Percentiles rank a stretch among this genome's conserved stretches.
phyloP scores from a whole-genome alignment of 2,888 invertebrate species.

The Xylota segnis region DNA sequence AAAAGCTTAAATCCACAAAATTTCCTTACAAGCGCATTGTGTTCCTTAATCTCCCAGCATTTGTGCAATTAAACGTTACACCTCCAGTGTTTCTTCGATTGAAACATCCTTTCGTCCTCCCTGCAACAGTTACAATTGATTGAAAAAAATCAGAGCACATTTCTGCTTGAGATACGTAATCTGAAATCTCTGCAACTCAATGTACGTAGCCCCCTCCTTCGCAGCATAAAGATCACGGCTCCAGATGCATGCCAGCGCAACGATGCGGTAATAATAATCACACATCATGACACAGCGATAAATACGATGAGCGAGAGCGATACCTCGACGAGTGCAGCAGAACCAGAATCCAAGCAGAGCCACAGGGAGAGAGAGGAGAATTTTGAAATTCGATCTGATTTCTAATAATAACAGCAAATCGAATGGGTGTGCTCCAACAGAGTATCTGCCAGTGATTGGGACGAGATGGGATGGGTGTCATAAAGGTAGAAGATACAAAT shows the following conservation, averaged over 20 bases:
- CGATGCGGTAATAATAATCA: constrained; percentile 70
- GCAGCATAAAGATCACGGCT: constrained; percentile 21
- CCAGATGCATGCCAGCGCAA: constrained; percentile 62
- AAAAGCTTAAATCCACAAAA: not conserved
- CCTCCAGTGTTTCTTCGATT: constrained; percentile 48
- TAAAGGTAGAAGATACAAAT: constrained; percentile 51
- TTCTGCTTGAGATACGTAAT: constrained; percentile 30
- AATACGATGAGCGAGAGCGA: constrained; percentile 49
- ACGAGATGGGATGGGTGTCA: constrained; percentile 36
- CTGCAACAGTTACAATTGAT: constrained; percentile 19
- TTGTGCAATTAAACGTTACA: not conserved
- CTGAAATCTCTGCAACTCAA: constrained; percentile 29
- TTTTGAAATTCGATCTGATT: constrained; percentile 71
- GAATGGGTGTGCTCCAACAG: constrained; percentile 54
- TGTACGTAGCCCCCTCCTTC: not conserved
- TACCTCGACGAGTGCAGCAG: constrained; percentile 22
- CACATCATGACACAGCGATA: constrained; percentile 61
- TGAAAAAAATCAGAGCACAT: constrained; percentile 20
- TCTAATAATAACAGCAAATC: constrained; percentile 73
- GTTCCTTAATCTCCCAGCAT: not conserved
- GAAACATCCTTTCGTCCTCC: constrained; percentile 18
- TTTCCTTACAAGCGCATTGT: not conserved
- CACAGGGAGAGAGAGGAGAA: constrained; percentile 10
- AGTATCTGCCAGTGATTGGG: constrained; percentile 26
- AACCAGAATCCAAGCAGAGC: constrained; percentile 37